These are phyloP conservation scores for Tubiluchus corallicola DNA, from an alignment of 2,888 invertebrate species.

Conservation along the genomic window DNA sequence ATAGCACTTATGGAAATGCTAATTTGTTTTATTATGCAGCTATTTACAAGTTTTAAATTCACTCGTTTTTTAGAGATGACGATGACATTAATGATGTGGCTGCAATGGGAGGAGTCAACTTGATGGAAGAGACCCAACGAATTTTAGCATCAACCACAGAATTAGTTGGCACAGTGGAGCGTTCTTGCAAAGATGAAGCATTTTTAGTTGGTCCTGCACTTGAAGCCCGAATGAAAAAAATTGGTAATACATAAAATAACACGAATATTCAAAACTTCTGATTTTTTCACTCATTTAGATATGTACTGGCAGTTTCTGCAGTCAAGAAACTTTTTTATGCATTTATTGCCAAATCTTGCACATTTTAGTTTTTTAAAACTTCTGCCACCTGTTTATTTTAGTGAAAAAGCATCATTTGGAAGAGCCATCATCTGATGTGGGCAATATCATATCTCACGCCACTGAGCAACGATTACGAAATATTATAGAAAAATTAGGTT, in stretches of 20 bases:
- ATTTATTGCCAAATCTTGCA: no score
- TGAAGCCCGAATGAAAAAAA: constrained; percentile 28
- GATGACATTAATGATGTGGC: constrained; percentile 97
- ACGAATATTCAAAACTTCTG: no score
- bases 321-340: no score
- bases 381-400: constrained; percentile 20
- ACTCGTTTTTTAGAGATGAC: constrained; percentile 61
- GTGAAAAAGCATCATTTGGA: constrained; percentile 51
- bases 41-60: no score
- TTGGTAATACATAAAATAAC: no score
- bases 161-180: constrained; percentile 65
- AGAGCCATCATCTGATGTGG: constrained; percentile 67
- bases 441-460: constrained; percentile 75
- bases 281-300: no score
- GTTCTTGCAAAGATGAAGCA: constrained; percentile 81
- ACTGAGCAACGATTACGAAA: constrained; percentile 79
- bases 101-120: constrained; percentile 95
- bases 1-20: no score
- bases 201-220: constrained; percentile 53
- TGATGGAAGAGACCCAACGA: constrained; percentile 84
- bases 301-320: no score
- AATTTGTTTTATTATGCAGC: no score
- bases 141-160: constrained; percentile 70
- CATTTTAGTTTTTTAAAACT: no score
- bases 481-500: constrained; percentile 70